A percentile compares a stretch with the other conserved stretches of the same genome.
Conservation (phyloP, 1,140 invertebrate species). For the Cyrtorhinus lividipennis region DNA sequence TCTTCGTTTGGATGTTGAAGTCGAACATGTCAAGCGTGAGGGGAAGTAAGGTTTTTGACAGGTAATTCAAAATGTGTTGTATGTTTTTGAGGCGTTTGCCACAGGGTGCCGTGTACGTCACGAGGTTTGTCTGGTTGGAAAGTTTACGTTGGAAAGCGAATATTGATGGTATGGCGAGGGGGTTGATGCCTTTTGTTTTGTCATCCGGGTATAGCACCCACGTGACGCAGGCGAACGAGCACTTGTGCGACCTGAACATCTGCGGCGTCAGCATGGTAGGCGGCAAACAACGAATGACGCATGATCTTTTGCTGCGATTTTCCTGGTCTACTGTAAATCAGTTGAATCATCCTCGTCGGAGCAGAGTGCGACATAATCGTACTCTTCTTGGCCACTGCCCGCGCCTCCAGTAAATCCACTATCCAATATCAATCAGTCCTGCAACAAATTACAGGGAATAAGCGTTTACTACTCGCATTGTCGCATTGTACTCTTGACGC, state of each 20-base stretch:
- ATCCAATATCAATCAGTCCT: too few relatives aligned
- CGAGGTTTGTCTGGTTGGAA: slow-evolving; percentile 23
- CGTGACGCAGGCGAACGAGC: slow-evolving; percentile 41
- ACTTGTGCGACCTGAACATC: neutral
- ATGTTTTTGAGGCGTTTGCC: slow-evolving; percentile 62
- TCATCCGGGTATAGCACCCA: slow-evolving; percentile 35
- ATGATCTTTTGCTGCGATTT: neutral
- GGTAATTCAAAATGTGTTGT: slow-evolving; percentile 63
- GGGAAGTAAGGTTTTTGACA: slow-evolving; percentile 48
- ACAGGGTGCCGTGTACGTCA: slow-evolving; percentile 80
- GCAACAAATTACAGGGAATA: too few relatives aligned
- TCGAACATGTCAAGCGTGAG: slow-evolving; percentile 83
- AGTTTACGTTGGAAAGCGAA: slow-evolving; percentile 60
- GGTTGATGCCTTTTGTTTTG: slow-evolving; percentile 58
- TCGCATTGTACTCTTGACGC: too few relatives aligned
- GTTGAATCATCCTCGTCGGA: neutral
- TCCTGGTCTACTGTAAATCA: neutral
- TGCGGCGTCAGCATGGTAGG: neutral
- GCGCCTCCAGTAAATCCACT: slow-evolving; percentile 30
- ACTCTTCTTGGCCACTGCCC: neutral
- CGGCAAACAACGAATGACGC: neutral
- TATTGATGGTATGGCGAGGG: slow-evolving; percentile 68
- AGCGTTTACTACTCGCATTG: too few relatives aligned
- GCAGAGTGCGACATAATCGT: neutral
- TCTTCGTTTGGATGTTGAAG: slow-evolving; percentile 63